phyloP scores from a whole-genome alignment of 2,888 invertebrate species.

The Steromphala cineraria region DNA sequence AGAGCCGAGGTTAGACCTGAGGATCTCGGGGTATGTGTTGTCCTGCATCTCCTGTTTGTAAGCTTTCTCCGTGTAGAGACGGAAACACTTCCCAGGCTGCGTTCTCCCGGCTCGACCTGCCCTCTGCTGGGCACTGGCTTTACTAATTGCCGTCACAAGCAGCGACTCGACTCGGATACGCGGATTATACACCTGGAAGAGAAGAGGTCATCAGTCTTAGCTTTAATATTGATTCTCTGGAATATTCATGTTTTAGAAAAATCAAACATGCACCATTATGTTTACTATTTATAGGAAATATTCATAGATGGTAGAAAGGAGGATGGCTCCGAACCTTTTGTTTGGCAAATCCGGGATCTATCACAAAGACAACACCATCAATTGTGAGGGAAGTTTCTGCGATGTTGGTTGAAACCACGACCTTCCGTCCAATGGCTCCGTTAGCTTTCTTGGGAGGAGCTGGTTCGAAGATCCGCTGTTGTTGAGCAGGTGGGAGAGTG shows the following conservation, averaged over 20 bases:
- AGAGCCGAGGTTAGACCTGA: conserved; percentile 94
- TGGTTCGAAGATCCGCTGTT: conserved; percentile 97
- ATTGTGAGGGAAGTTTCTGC: conserved; percentile 99
- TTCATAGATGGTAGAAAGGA: no score
- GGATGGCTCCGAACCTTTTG: conserved; percentile 87
- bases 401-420: conserved; percentile 98
- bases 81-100: conserved; percentile 97
- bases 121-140: conserved; percentile 98
- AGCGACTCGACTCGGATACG: conserved; percentile 95
- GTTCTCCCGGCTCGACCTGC: conserved; percentile 98
- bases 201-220: background rate
- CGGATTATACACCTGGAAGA: conserved; percentile 85
- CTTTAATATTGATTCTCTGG: no score
- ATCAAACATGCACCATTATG: no score
- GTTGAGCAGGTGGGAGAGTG: conserved; percentile 96
- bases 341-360: conserved; percentile 99
- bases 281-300: no score
- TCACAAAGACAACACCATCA: conserved; percentile 99
- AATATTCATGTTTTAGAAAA: no score
- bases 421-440: conserved; percentile 92
- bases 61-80: conserved; percentile 84
- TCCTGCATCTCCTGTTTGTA: conserved; percentile 99
- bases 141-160: conserved; percentile 97
- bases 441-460: conserved; percentile 93
- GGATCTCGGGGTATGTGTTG: conserved; percentile 97